Evolutionary conservation across 2,113 vertebrate species (phyloP).

Genomic region (Hydrolagus affinis): DNA sequence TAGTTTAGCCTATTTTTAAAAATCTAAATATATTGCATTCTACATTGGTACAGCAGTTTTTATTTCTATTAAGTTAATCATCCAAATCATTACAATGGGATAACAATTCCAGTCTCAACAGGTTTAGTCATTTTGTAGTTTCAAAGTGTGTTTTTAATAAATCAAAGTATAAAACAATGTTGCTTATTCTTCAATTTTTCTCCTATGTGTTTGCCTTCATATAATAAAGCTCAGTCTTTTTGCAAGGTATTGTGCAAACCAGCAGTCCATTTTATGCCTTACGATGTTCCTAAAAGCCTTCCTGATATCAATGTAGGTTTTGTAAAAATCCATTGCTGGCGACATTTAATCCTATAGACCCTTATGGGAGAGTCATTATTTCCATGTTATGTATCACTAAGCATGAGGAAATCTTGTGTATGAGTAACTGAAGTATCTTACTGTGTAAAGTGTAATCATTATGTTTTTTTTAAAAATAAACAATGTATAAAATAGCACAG

Average conservation of each 20-base stretch:
- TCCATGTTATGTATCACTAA: background rate
- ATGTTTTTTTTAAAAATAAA: too few species aligned
- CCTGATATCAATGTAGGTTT: background rate
- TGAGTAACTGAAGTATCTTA: conserved; percentile 1
- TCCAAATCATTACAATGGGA: background rate
- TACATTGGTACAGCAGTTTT: background rate
- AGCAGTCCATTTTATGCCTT: conserved; percentile 20
- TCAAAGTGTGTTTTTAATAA: background rate
- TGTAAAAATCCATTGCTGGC: background rate
- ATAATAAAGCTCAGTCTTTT: background rate
- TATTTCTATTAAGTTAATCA: background rate
- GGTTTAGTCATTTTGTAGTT: background rate
- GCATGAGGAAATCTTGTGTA: background rate
- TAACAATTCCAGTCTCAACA: background rate
- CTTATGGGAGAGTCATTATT: background rate
- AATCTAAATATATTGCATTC: background rate
- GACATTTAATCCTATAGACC: background rate
- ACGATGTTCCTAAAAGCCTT: conserved; percentile 6
- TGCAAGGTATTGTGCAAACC: background rate
- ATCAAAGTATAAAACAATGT: conserved; percentile 12
- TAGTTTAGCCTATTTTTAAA: background rate
- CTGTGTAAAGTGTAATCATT: too few species aligned
- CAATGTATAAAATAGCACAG: too few species aligned
- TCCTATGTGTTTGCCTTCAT: background rate
- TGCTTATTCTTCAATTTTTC: background rate